A percentile compares a stretch with the other conserved stretches of the same genome.
Evolutionary conservation across 2,797 vertebrate genomes (phyloP).

Genomic region (Smutsia gigantea): DNA sequence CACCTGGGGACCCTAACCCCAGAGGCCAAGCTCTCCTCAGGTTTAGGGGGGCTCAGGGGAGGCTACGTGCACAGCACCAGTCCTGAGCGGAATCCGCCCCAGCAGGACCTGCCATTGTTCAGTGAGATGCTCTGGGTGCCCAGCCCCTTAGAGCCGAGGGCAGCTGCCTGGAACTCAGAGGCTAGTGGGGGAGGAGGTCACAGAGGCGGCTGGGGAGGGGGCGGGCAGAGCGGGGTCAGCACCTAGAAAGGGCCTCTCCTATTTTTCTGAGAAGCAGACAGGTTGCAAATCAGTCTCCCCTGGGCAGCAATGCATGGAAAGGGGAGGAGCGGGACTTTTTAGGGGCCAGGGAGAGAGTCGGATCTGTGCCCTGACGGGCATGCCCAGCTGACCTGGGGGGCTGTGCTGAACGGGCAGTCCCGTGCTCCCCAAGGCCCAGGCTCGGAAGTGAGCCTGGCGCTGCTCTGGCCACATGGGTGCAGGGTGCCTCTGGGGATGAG

Average conservation of each 20-base stretch:
- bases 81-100: rapidly evolving
- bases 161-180: background rate
- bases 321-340: rapidly evolving
- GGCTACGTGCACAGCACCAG: rapidly evolving
- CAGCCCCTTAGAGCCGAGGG: rapidly evolving
- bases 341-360: rapidly evolving
- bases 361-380: background rate
- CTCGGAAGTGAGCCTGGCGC: background rate
- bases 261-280: background rate
- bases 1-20: rapidly evolving
- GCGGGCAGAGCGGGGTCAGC: rapidly evolving
- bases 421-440: background rate
- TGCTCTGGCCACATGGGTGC: background rate
- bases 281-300: rapidly evolving
- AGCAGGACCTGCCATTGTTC: background rate
- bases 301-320: background rate
- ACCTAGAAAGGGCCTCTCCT: background rate
- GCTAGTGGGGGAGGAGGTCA: background rate
- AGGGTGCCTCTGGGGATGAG: background rate
- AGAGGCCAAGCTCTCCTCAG: rapidly evolving
- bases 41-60: background rate
- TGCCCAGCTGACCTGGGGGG: rapidly evolving
- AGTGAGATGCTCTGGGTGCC: too few species aligned
- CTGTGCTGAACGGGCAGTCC: background rate
- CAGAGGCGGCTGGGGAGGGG: too few species aligned